Conservation (phyloP, 2,113 vertebrate genomes). For the Callionymus lyra region DNA sequence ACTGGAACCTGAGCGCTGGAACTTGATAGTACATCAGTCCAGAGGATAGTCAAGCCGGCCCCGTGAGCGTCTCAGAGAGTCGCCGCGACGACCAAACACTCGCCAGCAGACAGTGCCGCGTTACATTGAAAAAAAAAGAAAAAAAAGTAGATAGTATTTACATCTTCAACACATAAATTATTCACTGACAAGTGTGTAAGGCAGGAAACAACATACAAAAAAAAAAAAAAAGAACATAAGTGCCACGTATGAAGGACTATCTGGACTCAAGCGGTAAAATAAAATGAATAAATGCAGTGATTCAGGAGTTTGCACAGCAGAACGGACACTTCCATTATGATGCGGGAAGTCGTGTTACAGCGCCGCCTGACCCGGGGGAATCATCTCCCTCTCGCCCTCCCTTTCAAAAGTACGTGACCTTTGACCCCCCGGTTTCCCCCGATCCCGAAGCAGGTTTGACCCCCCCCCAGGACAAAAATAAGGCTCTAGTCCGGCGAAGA, state of each 20-base stretch:
- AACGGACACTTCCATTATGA: background rate
- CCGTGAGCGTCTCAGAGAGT: conserved; percentile 21
- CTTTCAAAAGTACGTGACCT: conserved; percentile 24
- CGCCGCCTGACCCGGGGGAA: background rate
- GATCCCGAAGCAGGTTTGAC: conserved; percentile 1
- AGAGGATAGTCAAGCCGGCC: conserved; percentile 38
- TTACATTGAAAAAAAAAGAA: conserved; percentile 33
- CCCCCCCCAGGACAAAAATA: conserved; percentile 17
- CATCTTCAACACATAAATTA: conserved; percentile 64
- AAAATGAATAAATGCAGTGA: background rate
- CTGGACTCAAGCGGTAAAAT: background rate
- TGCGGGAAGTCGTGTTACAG: background rate
- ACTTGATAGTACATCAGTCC: conserved; percentile 37
- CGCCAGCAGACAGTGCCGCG: conserved; percentile 34
- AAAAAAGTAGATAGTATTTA: conserved; percentile 50
- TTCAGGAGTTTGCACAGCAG: background rate
- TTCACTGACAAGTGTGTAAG: conserved; percentile 53
- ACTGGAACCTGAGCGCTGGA: conserved; percentile 47
- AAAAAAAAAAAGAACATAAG: conserved; percentile 3
- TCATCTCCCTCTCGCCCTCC: background rate
- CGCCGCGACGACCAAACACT: conserved; percentile 44
- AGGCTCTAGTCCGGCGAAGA: conserved; percentile 33
- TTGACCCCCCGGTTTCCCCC: conserved; percentile 5
- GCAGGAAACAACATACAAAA: conserved; percentile 38
- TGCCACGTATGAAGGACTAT: background rate